Base-by-base conservation (phyloP, 2,888 invertebrate genomes). In the Ptychoptera contaminata region DNA sequence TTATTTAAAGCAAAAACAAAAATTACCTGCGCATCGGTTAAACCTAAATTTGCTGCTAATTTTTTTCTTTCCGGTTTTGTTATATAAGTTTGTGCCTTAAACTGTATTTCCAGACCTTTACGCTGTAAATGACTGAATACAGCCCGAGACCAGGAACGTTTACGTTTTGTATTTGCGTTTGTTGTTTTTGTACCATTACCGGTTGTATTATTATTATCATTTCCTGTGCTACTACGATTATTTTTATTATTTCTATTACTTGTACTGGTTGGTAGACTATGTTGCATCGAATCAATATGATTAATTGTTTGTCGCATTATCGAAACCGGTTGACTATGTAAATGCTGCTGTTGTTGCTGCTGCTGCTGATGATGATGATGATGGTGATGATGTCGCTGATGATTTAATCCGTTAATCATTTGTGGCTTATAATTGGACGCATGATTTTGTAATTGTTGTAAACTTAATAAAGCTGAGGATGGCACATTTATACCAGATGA, bases 1-100 rank as follows among this genome's bases (percentile, higher is more conserved):
- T 36, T 8, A 37, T 16, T 11, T 6, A 14, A 37, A 14, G 36
- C 38, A 34, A 32, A 32, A n/a, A 45, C 31, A 12, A 39, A 45
- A 37, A 43, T 47, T 58, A 87, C 88, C 76, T 92, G 92, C 6
- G 92, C 92, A 68, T 93, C 93, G 1, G 92, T 92, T 8, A 93
- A 76, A 44, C 92, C 92, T 30, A 94, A 67, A 10, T 90, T 85
- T 5, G 90, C 90, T 0, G 93, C 93, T 48, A 94, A 66, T 62
- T 92, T 91, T 53, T 92, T 70, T 58, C 93, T 70, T 58, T 94
- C 93, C 0, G 92, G 93, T 61, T 93, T 94, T 1, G 92, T 93
- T 49, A 94, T 93, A 59, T 94, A 94, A 62, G 93, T 93, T 63
- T 93, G 93, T 51, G 92, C 76, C 58, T 90, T 86, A 62, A 94